A percentile compares a stretch with the other conserved stretches of the same genome.
These are phyloP conservation scores for Tinea trinotella DNA, from an alignment of 2,888 invertebrate species.

Conservation along the genomic window DNA sequence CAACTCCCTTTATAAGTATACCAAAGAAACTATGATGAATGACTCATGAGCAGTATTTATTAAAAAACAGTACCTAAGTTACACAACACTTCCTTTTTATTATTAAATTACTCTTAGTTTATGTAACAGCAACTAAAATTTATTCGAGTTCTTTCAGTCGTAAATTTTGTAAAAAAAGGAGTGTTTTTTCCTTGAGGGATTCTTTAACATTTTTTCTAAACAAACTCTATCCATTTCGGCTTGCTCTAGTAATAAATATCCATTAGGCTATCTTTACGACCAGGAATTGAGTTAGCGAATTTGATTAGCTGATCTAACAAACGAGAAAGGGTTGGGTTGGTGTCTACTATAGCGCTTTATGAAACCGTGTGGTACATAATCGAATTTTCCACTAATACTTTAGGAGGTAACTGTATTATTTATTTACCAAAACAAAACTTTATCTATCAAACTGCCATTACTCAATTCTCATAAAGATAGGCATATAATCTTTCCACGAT, in stretches of 20 bases:
- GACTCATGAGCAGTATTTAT: too few species aligned
- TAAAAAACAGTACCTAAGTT: too few species aligned
- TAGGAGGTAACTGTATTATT: constrained; percentile 27
- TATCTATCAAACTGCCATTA: too few species aligned
- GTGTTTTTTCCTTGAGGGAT: not conserved
- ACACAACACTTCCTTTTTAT: too few species aligned
- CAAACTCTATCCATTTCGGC: constrained; percentile 1
- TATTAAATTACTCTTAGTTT: too few species aligned
- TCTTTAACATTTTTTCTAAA: not conserved
- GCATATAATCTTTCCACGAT: too few species aligned
- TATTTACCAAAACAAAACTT: not conserved
- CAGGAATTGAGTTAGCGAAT: constrained; percentile 58
- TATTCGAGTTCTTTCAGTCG: too few species aligned
- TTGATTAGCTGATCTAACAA: constrained; percentile 58
- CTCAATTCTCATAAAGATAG: too few species aligned
- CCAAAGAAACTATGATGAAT: too few species aligned
- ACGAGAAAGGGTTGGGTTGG: constrained; percentile 49
- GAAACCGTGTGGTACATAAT: constrained; percentile 60
- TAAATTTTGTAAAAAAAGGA: not conserved
- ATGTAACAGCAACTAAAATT: not conserved
- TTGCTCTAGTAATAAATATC: constrained; percentile 34
- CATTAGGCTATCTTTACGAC: constrained; percentile 49
- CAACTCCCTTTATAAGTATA: too few species aligned
- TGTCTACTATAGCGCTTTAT: constrained; percentile 40
- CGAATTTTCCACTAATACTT: constrained; percentile 52